Conservation (phyloP, 1,140 invertebrate genomes). For the Sarcophaga bullata region DNA sequence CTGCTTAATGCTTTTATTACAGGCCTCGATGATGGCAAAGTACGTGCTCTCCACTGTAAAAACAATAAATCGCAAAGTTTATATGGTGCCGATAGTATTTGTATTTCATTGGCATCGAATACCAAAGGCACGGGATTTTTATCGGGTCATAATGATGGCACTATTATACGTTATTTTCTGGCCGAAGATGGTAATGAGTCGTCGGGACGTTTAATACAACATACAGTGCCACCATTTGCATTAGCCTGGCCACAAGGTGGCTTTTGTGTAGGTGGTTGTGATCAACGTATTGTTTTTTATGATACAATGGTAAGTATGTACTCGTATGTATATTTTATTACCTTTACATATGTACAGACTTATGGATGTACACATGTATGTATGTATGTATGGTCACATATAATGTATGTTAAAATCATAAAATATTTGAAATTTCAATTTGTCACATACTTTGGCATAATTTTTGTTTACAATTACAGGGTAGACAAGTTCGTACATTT, state of each 20-base stretch:
- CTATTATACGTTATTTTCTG: constrained; percentile 85
- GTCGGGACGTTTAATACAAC: constrained; percentile 80
- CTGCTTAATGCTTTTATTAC: background rate
- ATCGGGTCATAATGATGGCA: constrained; percentile 91
- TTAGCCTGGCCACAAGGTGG: constrained; percentile 82
- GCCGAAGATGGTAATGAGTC: constrained; percentile 78
- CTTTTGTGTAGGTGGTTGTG: constrained; percentile 85
- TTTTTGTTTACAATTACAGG: constrained; percentile 65
- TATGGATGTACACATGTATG: too few species aligned
- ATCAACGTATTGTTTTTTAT: constrained; percentile 85
- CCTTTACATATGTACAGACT: background rate
- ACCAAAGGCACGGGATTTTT: constrained; percentile 83
- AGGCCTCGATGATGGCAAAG: constrained; percentile 81
- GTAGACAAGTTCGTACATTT: constrained; percentile 79
- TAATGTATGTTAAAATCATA: background rate
- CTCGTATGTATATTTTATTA: background rate
- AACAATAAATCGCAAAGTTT: constrained; percentile 92
- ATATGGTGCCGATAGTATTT: constrained; percentile 84
- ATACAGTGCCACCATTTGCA: constrained; percentile 85
- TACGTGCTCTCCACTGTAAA: constrained; percentile 79
- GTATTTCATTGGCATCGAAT: constrained; percentile 82
- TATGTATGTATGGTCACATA: background rate
- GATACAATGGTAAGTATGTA: constrained; percentile 69
- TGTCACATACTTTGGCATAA: too few species aligned
- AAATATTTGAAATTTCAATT: background rate